Base-by-base conservation (phyloP, 2,113 vertebrate genomes). In the Nyctibius bracteatus region DNA sequence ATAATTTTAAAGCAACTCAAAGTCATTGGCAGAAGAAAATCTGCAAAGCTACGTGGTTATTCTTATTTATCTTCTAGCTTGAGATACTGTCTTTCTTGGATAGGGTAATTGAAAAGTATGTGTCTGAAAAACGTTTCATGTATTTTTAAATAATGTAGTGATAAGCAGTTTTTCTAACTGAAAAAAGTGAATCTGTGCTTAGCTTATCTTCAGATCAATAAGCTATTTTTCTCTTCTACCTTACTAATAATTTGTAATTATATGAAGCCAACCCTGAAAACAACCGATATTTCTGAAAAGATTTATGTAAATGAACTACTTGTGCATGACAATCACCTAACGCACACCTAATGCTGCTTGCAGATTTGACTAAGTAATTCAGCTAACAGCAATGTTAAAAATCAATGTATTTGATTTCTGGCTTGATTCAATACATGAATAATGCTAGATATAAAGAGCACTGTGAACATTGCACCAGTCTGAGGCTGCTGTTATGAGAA, bases 231-330 rank as follows among this genome's bases (percentile, higher is more conserved):
- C 71, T 82, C 81, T 75, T 93, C 59, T 94, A 3, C 86, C 41
- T 84, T 93, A 20, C 66, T 97, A 92, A 68, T 86, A 57, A 93
- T 93, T 85, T 95, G 77, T 91, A 93, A 94, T 95, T 91, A 83
- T 43, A 67, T 49, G 43, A 91, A 95, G 82, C 65, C 68, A 96
- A 72, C 74, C 59, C 28, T 93, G 75, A 80, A 96, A 97, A 90
- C 24, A 21, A 71, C 90, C 94, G 88, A 59, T 94, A 91, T 92
- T 97, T 93, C 83, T 73, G 81, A 91, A 88, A 73, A 96, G 9
- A n/a, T 88, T 95, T 96, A 63, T 77, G 63, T 92, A 94, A 96
- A 85, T 86, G 70, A 44, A 51, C 72, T 94, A 86, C 94, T 82
- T 90, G 77, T 96, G 91, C 66, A 12, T 96, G 85, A 91, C 83